Evolutionary conservation across 2,888 invertebrate species (phyloP).

Genomic region (Furcula furcula): DNA sequence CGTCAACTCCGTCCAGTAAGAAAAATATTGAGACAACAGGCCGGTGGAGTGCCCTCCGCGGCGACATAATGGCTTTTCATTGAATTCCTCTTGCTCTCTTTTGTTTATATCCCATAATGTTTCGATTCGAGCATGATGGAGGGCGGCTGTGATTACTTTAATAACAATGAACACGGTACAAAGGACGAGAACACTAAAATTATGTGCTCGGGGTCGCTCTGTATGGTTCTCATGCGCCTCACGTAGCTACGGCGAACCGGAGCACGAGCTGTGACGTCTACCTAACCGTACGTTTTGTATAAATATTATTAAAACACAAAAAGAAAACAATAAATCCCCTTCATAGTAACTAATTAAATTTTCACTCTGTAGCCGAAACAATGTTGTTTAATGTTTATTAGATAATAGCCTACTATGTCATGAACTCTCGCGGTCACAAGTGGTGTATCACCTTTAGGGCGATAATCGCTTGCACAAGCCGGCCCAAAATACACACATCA

Average conservation of each 20-base stretch:
- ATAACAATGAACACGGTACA: conserved; percentile 77
- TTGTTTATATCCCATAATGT: conserved; percentile 81
- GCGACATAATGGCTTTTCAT: conserved; percentile 80
- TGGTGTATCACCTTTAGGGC: too few species aligned
- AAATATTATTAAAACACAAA: conserved; percentile 70
- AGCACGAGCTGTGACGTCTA: conserved; percentile 54
- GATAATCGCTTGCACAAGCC: too few species aligned
- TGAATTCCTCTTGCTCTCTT: conserved; percentile 78
- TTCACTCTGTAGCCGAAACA: too few species aligned
- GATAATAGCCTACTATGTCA: too few species aligned
- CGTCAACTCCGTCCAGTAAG: conserved; percentile 74
- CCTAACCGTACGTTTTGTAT: conserved; percentile 53
- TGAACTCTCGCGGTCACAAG: too few species aligned
- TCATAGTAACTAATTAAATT: conserved; percentile 63
- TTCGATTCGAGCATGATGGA: conserved; percentile 77
- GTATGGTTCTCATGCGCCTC: conserved; percentile 72
- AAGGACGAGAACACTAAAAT: conserved; percentile 73
- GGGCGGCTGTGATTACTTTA: conserved; percentile 78
- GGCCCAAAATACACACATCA: too few species aligned
- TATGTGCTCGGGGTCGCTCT: conserved; percentile 70
- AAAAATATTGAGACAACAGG: conserved; percentile 81
- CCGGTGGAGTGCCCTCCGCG: conserved; percentile 65
- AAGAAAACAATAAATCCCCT: conserved; percentile 71
- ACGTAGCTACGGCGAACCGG: conserved; percentile 52
- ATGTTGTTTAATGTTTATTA: too few species aligned